phyloP scores from a whole-genome alignment of 2,113 vertebrate species.

The Diphyllodes magnificus region DNA sequence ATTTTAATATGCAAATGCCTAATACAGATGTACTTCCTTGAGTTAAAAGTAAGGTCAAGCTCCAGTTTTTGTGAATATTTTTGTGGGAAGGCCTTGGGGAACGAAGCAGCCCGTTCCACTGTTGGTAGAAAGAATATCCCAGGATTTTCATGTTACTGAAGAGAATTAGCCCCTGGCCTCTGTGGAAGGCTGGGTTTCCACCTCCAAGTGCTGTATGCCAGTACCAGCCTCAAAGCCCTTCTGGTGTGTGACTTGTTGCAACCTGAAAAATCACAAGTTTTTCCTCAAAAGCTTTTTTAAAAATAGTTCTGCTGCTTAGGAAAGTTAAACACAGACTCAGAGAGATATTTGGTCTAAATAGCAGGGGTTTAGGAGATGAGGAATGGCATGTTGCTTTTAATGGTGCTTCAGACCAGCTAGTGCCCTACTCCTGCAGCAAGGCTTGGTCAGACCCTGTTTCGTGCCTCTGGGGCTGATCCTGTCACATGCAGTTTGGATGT shows the following conservation, averaged over 20 bases:
- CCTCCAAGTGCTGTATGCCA: background rate
- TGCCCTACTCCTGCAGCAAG: background rate
- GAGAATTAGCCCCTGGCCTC: conserved; percentile 8
- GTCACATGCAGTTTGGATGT: background rate
- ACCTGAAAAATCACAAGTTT: conserved; percentile 38
- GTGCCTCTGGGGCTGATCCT: background rate
- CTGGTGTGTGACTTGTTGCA: conserved; percentile 38
- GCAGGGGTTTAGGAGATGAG: background rate
- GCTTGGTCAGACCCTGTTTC: background rate
- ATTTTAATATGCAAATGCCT: background rate
- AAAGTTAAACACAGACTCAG: background rate
- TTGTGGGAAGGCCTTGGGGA: background rate
- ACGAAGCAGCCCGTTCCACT: background rate
- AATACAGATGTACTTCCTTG: background rate
- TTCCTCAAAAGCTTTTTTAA: conserved; percentile 21
- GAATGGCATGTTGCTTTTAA: background rate
- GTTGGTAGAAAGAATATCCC: background rate
- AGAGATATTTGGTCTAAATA: background rate
- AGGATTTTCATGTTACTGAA: background rate
- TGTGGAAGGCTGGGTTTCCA: background rate
- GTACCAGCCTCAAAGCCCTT: conserved; percentile 20
- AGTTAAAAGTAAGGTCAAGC: background rate
- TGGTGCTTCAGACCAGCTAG: background rate
- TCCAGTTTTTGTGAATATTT: background rate
- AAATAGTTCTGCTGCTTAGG: conserved; percentile 3